These are phyloP conservation scores for Trichoplusia ni DNA, from an alignment of 1,140 invertebrate species.

Conservation along the genomic window DNA sequence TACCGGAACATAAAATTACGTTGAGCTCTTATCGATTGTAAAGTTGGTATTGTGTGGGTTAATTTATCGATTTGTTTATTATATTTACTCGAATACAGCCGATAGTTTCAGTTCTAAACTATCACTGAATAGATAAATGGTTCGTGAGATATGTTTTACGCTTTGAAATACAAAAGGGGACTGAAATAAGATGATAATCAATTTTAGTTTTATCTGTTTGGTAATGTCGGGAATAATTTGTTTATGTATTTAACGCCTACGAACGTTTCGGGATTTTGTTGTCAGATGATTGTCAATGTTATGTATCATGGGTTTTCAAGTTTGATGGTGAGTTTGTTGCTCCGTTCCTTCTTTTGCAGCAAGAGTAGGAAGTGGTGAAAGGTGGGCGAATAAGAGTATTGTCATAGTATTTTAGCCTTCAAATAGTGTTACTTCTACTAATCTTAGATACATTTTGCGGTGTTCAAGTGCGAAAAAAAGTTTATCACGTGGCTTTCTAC, in stretches of 20 bases:
- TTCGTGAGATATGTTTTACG: background rate
- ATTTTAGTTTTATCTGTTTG: constrained; percentile 3
- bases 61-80: constrained; percentile 31
- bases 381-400: too few species aligned
- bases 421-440: too few species aligned
- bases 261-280: too few species aligned
- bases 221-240: background rate
- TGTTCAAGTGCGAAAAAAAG: too few species aligned
- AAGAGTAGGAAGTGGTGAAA: too few species aligned
- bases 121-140: constrained; percentile 12
- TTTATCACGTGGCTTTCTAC: too few species aligned
- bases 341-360: too few species aligned
- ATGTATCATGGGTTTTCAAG: too few species aligned
- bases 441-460: too few species aligned
- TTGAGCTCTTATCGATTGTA: constrained; percentile 19
- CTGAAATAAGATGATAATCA: constrained; percentile 13
- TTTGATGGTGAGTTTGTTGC: too few species aligned
- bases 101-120: constrained; percentile 16
- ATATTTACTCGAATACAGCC: background rate
- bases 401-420: too few species aligned
- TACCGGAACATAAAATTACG: constrained; percentile 49
- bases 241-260: background rate
- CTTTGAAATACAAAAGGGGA: background rate
- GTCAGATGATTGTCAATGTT: too few species aligned
- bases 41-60: constrained; percentile 6